Evolutionary conservation across 2,113 vertebrate species (phyloP).

Genomic region (Hemiprocne comata): DNA sequence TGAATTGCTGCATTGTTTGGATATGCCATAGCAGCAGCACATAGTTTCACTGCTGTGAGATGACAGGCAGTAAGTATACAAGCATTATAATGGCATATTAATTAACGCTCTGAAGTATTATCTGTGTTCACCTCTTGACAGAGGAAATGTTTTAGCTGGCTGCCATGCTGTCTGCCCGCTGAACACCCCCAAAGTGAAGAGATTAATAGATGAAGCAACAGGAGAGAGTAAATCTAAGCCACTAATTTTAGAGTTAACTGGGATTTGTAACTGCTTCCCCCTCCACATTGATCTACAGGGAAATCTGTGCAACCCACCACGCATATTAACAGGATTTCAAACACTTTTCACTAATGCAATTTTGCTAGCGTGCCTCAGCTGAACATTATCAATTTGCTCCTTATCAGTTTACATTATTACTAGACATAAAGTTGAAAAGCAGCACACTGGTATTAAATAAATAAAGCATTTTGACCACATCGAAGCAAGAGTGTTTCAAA

Average conservation of each 20-base stretch:
- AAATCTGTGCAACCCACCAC: not conserved
- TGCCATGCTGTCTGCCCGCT: not conserved
- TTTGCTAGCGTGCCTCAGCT: not conserved
- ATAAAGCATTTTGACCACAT: slow-evolving; percentile 25
- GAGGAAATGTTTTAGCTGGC: not conserved
- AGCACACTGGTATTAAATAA: not conserved
- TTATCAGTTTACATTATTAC: not conserved
- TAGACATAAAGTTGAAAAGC: not conserved
- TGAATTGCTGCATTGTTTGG: not conserved
- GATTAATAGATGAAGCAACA: not conserved
- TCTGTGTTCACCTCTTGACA: not conserved
- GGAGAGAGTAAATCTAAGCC: not conserved
- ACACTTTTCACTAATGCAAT: not conserved
- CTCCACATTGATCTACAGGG: not conserved
- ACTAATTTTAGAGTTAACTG: not conserved
- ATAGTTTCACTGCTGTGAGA: not conserved
- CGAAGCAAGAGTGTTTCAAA: slow-evolving; percentile 44
- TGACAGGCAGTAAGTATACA: not conserved
- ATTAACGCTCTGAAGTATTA: not conserved
- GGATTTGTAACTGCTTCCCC: not conserved
- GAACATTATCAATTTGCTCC: not conserved
- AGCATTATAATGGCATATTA: not conserved
- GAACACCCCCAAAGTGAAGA: not conserved
- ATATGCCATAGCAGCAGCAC: not conserved
- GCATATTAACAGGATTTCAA: not conserved